Base-by-base conservation (phyloP, 2,888 invertebrate species). In the Creontiades dilutus region DNA sequence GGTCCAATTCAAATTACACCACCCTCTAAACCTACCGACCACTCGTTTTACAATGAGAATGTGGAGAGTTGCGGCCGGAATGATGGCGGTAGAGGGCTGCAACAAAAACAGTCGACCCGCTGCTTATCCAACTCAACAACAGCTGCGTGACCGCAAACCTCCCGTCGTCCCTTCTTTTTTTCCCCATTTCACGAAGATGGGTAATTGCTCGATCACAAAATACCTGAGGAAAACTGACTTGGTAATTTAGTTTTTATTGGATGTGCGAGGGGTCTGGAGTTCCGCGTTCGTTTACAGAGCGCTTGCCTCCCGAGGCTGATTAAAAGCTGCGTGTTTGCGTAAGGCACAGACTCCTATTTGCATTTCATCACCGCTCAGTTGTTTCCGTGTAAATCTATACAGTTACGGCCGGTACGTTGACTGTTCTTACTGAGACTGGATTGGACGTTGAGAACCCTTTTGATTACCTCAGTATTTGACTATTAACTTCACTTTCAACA, bases 1-100 rank as follows among this genome's bases (percentile, higher is more conserved):
- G 78, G 78, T 78, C 37, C 78, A 78, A 78, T 78, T 78, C 78
- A 78, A 78, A 78, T 46, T 47, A 46, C 19, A 78, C 78, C 37
- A 19, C 78, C 68, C 68, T 68, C 68, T 68, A 68, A 68, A 68
- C 68, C 68, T 68, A 68, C 68, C 23, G 68, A 68, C 68, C 68
- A 68, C 23, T 68, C 23, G 68, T 68, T 68, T 68, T 23, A 68
- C 68, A 68, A 68, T 68, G 68, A 68, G 68, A 68, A 23, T 68
- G 68, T 61, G 61, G 61, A 61, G 23, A 68, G 68, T 68, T 23
- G 68, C 68, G 23, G 23, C 23, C 68, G 27, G 37, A 68, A 68
- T 68, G 27, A 68, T 68, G 23, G 68, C 23, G 68, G 27, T 12
- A 68, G 23, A 19, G 68, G 68, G 9, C 68, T 4, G 23, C 68